Percentiles rank a stretch among this genome's conserved stretches.
Evolutionary conservation across 2,888 invertebrate genomes (phyloP).

Genomic region (Apoda limacodes): DNA sequence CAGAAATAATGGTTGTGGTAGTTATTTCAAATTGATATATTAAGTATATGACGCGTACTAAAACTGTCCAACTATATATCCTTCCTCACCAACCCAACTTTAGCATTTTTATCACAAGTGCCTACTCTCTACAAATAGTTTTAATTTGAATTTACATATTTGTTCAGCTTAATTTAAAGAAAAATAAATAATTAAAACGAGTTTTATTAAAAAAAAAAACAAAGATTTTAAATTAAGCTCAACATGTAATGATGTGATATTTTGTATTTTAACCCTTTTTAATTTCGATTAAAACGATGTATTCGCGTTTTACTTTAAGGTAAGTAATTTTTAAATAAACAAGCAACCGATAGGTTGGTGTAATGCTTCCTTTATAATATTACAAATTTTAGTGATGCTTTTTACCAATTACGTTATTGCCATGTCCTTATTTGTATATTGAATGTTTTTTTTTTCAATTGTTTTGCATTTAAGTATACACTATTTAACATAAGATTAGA

Average conservation of each 20-base stretch:
- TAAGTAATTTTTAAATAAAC: slow-evolving; percentile 35
- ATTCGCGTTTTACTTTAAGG: slow-evolving; percentile 43
- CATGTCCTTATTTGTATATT: slow-evolving; percentile 37
- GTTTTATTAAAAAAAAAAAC: too few relatives aligned
- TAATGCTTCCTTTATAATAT: slow-evolving; percentile 62
- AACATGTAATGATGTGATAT: slow-evolving; percentile 70
- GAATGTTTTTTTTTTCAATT: slow-evolving; percentile 33
- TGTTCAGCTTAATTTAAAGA: slow-evolving; percentile 67
- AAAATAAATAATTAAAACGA: slow-evolving; percentile 24
- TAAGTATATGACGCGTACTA: slow-evolving; percentile 43
- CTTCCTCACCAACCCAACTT: too few relatives aligned
- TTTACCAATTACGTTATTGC: slow-evolving; percentile 52
- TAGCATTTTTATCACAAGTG: slow-evolving; percentile 26
- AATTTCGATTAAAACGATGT: slow-evolving; percentile 46
- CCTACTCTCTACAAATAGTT: slow-evolving; percentile 16
- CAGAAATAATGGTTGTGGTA: slow-evolving; percentile 67
- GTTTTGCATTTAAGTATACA: slow-evolving; percentile 54
- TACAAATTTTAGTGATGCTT: slow-evolving; percentile 47
- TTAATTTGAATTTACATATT: slow-evolving; percentile 42
- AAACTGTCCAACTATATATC: too few relatives aligned
- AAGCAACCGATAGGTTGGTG: slow-evolving; percentile 32
- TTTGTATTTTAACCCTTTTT: slow-evolving; percentile 62
- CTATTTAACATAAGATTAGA: slow-evolving; percentile 47
- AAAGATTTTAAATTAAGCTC: slow-evolving; percentile 64
- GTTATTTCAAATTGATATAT: slow-evolving; percentile 64